Evolutionary conservation across 2,888 invertebrate genomes (phyloP).

Genomic region (Gortyna flavago): DNA sequence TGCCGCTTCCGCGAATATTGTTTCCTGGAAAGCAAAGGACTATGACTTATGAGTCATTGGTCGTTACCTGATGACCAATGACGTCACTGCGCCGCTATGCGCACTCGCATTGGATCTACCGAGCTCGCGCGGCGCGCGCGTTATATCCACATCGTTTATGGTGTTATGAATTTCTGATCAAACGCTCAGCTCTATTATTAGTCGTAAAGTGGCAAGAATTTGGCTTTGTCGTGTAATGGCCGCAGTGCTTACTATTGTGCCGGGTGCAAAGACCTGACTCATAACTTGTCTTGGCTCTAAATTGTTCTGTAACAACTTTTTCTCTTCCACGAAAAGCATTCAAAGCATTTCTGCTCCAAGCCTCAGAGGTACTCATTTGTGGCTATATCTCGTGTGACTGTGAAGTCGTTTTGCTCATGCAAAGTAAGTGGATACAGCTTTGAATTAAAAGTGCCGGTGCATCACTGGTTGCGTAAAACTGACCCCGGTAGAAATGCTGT

Average conservation of each 20-base stretch:
- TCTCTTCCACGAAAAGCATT: conserved; percentile 3
- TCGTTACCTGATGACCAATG: conserved; percentile 65
- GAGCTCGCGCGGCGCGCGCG: conserved; percentile 28
- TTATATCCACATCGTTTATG: conserved; percentile 52
- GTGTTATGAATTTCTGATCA: conserved; percentile 60
- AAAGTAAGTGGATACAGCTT: too few species aligned
- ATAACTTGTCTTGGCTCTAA: conserved; percentile 5
- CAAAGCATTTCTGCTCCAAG: neutral
- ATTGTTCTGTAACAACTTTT: neutral
- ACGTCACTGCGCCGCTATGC: conserved; percentile 81
- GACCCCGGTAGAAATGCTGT: too few species aligned
- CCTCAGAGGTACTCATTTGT: neutral
- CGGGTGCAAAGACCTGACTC: conserved; percentile 10
- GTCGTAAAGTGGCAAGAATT: conserved; percentile 34
- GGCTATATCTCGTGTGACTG: too few species aligned
- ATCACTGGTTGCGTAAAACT: too few species aligned
- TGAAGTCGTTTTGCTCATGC: too few species aligned
- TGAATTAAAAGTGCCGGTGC: too few species aligned
- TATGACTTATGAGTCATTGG: conserved; percentile 58
- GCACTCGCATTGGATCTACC: conserved; percentile 67
- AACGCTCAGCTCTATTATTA: conserved; percentile 50
- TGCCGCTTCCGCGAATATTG: conserved; percentile 56
- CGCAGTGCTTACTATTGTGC: neutral
- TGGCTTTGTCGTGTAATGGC: conserved; percentile 28
- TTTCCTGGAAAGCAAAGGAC: conserved; percentile 70